Percentiles rank a stretch among this genome's conserved stretches.
Evolutionary conservation across 2,888 invertebrate genomes (phyloP).

Genomic region (Neoascia interrupta): DNA sequence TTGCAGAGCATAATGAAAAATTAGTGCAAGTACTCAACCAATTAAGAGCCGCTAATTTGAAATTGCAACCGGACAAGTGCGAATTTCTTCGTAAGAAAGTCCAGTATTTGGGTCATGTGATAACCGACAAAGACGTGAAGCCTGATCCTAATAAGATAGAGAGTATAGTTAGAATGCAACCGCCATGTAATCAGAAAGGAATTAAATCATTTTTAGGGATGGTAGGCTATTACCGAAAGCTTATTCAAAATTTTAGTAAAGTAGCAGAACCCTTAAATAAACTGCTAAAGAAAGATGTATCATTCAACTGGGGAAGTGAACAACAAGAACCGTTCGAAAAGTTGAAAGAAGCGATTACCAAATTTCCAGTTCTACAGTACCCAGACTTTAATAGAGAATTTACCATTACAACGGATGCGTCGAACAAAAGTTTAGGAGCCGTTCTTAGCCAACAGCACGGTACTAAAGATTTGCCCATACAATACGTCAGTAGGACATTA

Average conservation of each 20-base stretch:
- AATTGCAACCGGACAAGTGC: no score
- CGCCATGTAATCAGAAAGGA: slow-evolving; percentile 10
- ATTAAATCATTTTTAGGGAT: slow-evolving; percentile 15
- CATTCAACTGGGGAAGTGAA: neutral
- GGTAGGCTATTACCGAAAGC: neutral
- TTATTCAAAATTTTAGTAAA: slow-evolving; percentile 26
- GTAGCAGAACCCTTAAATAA: slow-evolving; percentile 55
- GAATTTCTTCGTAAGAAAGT: slow-evolving; percentile 26
- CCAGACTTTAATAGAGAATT: no score
- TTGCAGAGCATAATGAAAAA: slow-evolving; percentile 21
- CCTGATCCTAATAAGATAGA: slow-evolving; percentile 8
- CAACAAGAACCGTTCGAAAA: slow-evolving; percentile 12
- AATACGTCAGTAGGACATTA: slow-evolving; percentile 72
- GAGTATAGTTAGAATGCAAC: slow-evolving; percentile 7
- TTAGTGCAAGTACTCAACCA: slow-evolving; percentile 10
- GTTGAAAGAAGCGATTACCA: slow-evolving; percentile 14
- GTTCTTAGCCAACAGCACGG: neutral
- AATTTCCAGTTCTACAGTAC: slow-evolving; percentile 5
- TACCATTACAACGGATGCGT: no score
- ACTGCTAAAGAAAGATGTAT: slow-evolving; percentile 44
- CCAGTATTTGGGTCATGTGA: slow-evolving; percentile 69
- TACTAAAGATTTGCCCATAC: slow-evolving; percentile 64
- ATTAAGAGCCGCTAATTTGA: slow-evolving; percentile 16
- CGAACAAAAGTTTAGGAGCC: slow-evolving; percentile 6
- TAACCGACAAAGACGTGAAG: slow-evolving; percentile 66